A percentile compares a stretch with the other conserved stretches of the same genome.
phyloP scores from a whole-genome alignment of 2,113 vertebrate genomes.

The Macaca fascicularis region DNA sequence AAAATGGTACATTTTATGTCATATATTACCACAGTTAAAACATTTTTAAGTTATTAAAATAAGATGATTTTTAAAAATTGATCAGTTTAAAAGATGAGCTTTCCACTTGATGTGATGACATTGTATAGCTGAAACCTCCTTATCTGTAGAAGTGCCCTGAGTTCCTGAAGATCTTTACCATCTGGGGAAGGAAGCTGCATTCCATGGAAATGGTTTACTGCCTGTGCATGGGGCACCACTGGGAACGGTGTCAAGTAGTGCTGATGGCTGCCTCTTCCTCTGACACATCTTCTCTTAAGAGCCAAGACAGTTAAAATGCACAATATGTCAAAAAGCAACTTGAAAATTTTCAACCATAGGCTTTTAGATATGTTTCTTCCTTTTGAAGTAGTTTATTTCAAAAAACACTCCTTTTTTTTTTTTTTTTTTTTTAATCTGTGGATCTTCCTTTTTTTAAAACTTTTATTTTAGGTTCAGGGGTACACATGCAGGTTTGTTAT shows the following conservation, averaged over 20 bases:
- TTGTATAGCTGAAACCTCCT: neutral
- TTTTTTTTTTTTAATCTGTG: too few relatives aligned
- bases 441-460: too few relatives aligned
- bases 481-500: too few relatives aligned
- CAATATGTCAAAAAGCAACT: neutral
- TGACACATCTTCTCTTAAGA: neutral
- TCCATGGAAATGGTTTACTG: neutral
- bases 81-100: neutral
- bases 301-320: neutral
- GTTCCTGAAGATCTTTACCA: neutral
- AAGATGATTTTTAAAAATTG: neutral
- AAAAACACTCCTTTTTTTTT: neutral
- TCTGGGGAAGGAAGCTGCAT: neutral
- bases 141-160: neutral
- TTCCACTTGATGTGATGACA: neutral
- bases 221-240: neutral
- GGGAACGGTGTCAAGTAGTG: too few relatives aligned
- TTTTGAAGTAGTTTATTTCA: neutral
- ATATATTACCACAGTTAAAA: neutral
- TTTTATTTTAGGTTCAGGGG: too few relatives aligned
- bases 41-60: neutral
- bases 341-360: neutral
- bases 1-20: neutral
- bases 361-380: neutral
- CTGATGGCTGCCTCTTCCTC: neutral